Percentiles rank a stretch among this genome's conserved stretches.
Conservation (phyloP, 2,113 vertebrate species). For the Psittacara wagleri region DNA sequence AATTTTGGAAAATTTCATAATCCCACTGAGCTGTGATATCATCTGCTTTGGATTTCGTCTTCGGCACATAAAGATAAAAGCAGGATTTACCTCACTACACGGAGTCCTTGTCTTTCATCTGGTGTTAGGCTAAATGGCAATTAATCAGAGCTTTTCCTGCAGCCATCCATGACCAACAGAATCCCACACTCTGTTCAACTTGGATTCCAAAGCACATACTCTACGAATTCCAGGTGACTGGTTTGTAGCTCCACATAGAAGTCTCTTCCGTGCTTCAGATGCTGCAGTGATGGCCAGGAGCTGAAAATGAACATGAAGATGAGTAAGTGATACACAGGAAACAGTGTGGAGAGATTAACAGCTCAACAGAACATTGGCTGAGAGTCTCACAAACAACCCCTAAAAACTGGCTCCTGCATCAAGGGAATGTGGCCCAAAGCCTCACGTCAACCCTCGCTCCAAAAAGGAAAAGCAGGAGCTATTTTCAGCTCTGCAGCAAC, state of each 20-base stretch:
- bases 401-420: neutral
- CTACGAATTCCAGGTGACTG: neutral
- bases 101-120: neutral
- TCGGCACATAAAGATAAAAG: neutral
- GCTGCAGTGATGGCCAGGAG: neutral
- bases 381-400: neutral
- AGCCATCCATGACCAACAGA: neutral
- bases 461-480: neutral
- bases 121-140: neutral
- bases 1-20: neutral
- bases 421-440: neutral
- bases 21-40: neutral
- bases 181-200: neutral
- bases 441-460: neutral
- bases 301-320: neutral
- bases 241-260: neutral
- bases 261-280: neutral
- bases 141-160: neutral
- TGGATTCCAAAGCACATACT: neutral
- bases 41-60: neutral
- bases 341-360: neutral
- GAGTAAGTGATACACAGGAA: neutral
- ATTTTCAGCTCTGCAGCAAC: neutral
- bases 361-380: neutral
- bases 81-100: neutral